A percentile compares a stretch with the other conserved stretches of the same genome.
Conservation (phyloP, 2,888 invertebrate species). For the Caenorhabditis auriculariae region DNA sequence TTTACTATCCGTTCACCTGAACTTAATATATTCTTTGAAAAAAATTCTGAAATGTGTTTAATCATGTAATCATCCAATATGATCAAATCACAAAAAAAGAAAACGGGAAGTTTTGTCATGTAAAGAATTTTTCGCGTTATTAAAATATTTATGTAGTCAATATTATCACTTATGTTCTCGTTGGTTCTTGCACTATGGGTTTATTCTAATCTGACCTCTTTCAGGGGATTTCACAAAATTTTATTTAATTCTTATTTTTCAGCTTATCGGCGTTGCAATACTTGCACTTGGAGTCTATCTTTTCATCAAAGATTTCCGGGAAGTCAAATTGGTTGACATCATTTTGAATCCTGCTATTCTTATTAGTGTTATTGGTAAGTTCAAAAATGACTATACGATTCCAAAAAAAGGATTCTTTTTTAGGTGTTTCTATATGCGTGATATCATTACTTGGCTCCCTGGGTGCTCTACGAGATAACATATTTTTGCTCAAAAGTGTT, state of each 20-base stretch:
- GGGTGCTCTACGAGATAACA: constrained; percentile 62
- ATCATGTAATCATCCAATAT: no score
- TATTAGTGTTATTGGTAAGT: constrained; percentile 18
- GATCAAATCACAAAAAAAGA: no score
- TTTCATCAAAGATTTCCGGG: constrained; percentile 57
- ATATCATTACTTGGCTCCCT: constrained; percentile 57
- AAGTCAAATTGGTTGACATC: constrained; percentile 55
- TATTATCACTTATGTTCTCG: no score
- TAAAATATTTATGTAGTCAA: no score
- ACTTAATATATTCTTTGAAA: no score
- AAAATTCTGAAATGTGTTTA: no score
- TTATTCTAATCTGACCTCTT: no score
- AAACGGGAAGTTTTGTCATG: no score
- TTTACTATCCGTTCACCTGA: no score
- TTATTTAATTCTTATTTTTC: constrained; percentile 24
- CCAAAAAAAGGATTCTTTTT: background rate
- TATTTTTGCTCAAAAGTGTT: constrained; percentile 59
- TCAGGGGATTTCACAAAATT: background rate
- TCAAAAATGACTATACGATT: background rate
- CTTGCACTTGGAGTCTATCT: constrained; percentile 62
- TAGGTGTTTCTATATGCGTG: constrained; percentile 48
- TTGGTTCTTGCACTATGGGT: no score
- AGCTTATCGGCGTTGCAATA: constrained; percentile 56
- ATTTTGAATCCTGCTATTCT: constrained; percentile 59
- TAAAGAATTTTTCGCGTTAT: no score